A percentile compares a stretch with the other conserved stretches of the same genome.
phyloP scores from a whole-genome alignment of 23 tunicate species.

The Trididemnum nubilum region DNA sequence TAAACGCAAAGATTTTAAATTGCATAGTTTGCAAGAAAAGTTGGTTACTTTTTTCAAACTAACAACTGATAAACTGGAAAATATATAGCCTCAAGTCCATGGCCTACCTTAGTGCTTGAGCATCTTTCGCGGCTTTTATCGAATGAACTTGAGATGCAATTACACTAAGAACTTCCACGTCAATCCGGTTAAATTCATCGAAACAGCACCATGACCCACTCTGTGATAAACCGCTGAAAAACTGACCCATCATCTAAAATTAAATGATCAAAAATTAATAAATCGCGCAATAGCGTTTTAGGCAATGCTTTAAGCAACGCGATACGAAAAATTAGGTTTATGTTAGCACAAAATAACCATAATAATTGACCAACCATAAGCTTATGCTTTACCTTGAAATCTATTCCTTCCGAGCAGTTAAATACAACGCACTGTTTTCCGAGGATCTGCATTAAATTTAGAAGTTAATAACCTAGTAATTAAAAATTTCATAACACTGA shows the following conservation, averaged over 20 bases:
- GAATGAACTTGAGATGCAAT: conserved; percentile 96
- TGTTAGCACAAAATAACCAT: no score
- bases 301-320: neutral
- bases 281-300: no score
- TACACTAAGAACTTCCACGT: conserved; percentile 95
- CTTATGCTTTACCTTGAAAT: conserved; percentile 89
- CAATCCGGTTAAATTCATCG: conserved; percentile 96
- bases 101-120: conserved; percentile 84
- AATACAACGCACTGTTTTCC: conserved; percentile 98
- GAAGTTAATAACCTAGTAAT: no score
- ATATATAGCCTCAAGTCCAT: no score
- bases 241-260: conserved; percentile 92
- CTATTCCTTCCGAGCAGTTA: conserved; percentile 94
- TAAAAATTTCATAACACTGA: no score
- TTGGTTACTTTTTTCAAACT: no score
- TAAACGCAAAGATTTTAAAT: no score
- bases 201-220: conserved; percentile 97
- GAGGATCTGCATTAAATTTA: conserved; percentile 57
- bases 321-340: neutral
- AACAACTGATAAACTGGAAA: no score
- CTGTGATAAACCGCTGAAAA: conserved; percentile 93
- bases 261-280: neutral
- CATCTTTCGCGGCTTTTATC: conserved; percentile 89
- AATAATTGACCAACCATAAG: no score
- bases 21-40: no score